Conservation (phyloP, 1,140 invertebrate genomes). For the Hylaeus anthracinus region DNA sequence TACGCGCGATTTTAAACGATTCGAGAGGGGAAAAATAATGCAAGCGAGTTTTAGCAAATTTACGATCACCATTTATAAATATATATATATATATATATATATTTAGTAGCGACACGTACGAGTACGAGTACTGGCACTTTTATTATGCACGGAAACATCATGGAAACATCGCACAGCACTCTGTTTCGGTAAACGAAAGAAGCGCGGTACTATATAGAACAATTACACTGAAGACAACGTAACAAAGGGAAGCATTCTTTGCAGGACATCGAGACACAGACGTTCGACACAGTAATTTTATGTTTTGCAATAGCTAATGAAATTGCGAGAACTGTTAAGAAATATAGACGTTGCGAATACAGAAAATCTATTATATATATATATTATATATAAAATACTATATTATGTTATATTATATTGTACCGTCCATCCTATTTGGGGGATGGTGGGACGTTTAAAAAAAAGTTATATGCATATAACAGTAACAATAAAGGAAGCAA, state of each 20-base stretch:
- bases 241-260: slow-evolving; percentile 12
- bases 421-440: slow-evolving; percentile 50
- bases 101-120: neutral
- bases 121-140: slow-evolving; percentile 11
- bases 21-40: neutral
- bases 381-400: slow-evolving; percentile 69
- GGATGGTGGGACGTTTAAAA: slow-evolving; percentile 33
- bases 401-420: slow-evolving; percentile 70
- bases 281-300: neutral
- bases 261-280: slow-evolving; percentile 10
- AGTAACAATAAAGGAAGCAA: slow-evolving; percentile 46
- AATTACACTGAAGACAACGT: slow-evolving; percentile 11
- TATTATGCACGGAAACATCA: slow-evolving; percentile 18
- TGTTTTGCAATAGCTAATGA: slow-evolving; percentile 32
- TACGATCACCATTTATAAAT: slow-evolving; percentile 1
- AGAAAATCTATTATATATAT: slow-evolving; percentile 63
- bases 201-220: slow-evolving; percentile 12
- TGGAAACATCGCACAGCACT: slow-evolving; percentile 12
- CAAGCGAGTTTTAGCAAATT: slow-evolving; percentile 17
- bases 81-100: neutral
- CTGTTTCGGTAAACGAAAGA: slow-evolving; percentile 32
- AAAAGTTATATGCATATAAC: slow-evolving; percentile 54
- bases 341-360: slow-evolving; percentile 47
- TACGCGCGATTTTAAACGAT: neutral
- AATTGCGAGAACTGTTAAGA: slow-evolving; percentile 41